Base-by-base conservation (phyloP, 2,797 vertebrate species). In the Nannoperca australis region DNA sequence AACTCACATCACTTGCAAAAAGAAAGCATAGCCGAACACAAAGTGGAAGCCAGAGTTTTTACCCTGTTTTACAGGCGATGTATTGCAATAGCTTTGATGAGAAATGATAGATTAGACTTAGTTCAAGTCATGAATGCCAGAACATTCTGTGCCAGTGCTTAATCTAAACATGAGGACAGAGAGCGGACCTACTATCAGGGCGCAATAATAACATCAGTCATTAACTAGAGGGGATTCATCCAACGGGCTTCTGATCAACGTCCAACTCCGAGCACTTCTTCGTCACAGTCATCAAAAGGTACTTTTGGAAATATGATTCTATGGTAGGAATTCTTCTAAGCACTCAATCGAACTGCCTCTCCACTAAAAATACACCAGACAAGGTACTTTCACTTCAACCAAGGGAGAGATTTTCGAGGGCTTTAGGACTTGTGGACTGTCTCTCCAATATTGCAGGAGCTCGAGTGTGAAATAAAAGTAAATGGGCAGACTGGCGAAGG, bases 381-480 rank as follows among this genome's bases (percentile, higher is more conserved):
- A 58, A 90, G 84, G 81, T 87, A 69, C 83, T 91, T 90, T 89
- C 78, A 88, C 87, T 86, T 86, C 85, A 89, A 90, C 88, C 89
- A 55, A 65, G 92, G 91, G 93, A 92, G 87, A 91, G 85, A 92
- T 93, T 94, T 93, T 83, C 60, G 72, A 91, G 86, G 89, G 87
- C 87, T 93, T 94, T 87, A 91, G 89, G 89, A 91, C 88, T 91
- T 83, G 78, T 78, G 82, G 87, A 90, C 91, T 59, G 86, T 85
- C 84, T 88, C 85, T 64, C 75, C 55, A 81, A 93, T 91, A 92
- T 85, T 91, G 90, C 88, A 89, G 91, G 88, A 92, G 88, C 93
- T 92, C 76, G 42, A 91, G 93, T 88, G 85, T 94, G 93, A 94
- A 95, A 94, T 92, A 93, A 94, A 94, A 94, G 91, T 93, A 94